phyloP scores from a whole-genome alignment of 2,113 vertebrate species.

The Ciconia boyciana region DNA sequence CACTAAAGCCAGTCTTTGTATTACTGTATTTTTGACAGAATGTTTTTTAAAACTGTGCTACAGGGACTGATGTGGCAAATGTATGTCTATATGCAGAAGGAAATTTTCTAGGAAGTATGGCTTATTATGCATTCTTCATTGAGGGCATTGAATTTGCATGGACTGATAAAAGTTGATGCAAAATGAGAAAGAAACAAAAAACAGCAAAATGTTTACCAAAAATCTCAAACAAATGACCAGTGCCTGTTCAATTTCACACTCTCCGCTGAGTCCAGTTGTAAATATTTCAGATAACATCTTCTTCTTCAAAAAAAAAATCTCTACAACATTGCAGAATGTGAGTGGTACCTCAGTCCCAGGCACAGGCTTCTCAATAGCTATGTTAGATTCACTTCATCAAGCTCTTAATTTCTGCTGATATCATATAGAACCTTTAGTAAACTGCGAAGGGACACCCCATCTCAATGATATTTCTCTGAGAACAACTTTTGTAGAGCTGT shows the following conservation, averaged over 20 bases:
- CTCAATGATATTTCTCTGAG: too few relatives aligned
- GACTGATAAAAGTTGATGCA: too few relatives aligned
- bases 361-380: slow-evolving; percentile 70
- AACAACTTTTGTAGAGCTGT: too few relatives aligned
- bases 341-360: slow-evolving; percentile 76
- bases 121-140: too few relatives aligned
- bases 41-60: too few relatives aligned
- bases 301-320: slow-evolving; percentile 67
- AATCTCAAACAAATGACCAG: slow-evolving; percentile 85
- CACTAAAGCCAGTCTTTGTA: too few relatives aligned
- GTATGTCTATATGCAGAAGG: too few relatives aligned
- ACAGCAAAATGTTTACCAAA: slow-evolving; percentile 85
- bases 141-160: too few relatives aligned
- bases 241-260: slow-evolving; percentile 93
- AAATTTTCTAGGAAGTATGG: too few relatives aligned
- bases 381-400: slow-evolving; percentile 74
- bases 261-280: slow-evolving; percentile 85
- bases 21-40: too few relatives aligned
- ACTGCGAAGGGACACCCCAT: too few relatives aligned
- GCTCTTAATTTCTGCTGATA: slow-evolving; percentile 79
- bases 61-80: too few relatives aligned
- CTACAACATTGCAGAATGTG: slow-evolving; percentile 79
- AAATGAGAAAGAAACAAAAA: slow-evolving; percentile 75
- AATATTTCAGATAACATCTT: slow-evolving; percentile 87
- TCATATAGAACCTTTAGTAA: slow-evolving; percentile 44